Conservation (phyloP, 2,113 vertebrate species). For the Melanerpes formicivorus region DNA sequence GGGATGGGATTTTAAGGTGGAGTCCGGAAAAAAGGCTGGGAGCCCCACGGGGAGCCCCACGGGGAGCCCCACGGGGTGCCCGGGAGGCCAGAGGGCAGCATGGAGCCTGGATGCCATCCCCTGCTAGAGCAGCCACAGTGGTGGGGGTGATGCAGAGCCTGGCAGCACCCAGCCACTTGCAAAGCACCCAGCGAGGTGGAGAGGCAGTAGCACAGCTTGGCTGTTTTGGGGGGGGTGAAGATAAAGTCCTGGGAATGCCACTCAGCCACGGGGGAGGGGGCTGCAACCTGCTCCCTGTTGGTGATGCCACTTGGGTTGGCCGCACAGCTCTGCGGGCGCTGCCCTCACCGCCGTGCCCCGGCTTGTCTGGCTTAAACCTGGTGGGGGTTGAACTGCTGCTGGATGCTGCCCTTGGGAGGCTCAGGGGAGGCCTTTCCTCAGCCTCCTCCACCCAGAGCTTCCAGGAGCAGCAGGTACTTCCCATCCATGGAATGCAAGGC, state of each 20-base stretch:
- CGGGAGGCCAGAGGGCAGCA: fast-evolving
- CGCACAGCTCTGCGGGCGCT: neutral
- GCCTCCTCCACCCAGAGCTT: neutral
- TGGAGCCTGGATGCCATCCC: fast-evolving
- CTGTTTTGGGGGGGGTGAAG: neutral
- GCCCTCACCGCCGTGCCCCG: conserved; percentile 39
- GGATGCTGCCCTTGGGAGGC: conserved; percentile 69
- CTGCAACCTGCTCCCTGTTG: fast-evolving
- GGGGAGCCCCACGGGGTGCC: neutral
- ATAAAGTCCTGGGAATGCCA: neutral
- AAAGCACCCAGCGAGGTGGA: fast-evolving
- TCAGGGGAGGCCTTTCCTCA: conserved; percentile 42
- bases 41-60: neutral
- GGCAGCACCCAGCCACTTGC: fast-evolving
- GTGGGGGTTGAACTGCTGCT: conserved; percentile 69
- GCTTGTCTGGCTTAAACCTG: conserved; percentile 62
- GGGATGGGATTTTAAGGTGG: conserved; percentile 27
- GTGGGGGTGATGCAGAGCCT: neutral
- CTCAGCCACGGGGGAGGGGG: fast-evolving
- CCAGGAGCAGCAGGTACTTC: conserved; percentile 74
- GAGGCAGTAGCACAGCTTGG: fast-evolving
- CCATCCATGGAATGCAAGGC: fast-evolving
- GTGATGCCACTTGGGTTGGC: fast-evolving
- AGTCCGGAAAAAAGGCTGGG: neutral
- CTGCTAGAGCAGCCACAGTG: fast-evolving